Evolutionary conservation across 2,797 vertebrate genomes (phyloP), one percentile per base, ranked within the genome.

Genomic region (Myoxocephalus aenaeus): DNA sequence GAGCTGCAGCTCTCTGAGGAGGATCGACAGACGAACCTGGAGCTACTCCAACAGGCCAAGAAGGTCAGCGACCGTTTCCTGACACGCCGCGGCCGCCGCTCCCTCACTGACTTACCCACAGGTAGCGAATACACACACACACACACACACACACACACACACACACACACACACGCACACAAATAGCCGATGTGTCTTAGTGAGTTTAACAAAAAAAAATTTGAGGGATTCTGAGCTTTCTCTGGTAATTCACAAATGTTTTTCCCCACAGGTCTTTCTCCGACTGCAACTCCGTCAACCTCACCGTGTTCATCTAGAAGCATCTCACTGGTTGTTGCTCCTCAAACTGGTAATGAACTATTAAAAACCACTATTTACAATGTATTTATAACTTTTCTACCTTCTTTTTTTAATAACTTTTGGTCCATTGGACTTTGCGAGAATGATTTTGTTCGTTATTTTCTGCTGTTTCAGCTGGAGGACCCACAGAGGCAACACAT

Each of bases 11-110:
- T 99, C 80, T 98, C 97, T 17, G 96, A 97, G 48, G 96, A 98
- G 82, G 98, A 99, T 81, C 96, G 96, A 64, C 97, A 95, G 94
- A 99, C 97, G 92, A 99, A 99, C 89, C 92, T 99, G 81, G 96
- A 98, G 29, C 94, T 99, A 62, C 94, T 99, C 48, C 97, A 98
- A 90, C 97, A 99, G 93, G 98, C 98, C 70, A 99, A 98, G 93
- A 96, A 94, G 90, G 97, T 96, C 91, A 99, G 97, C 0, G 97
- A 99, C 86, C 95, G 95, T 38, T 99, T 99, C 89, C 93, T 99
- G 70, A 96, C 92, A 6, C 96, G 98, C 14, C 95, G 97, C 1
- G 97, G 97, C 22, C 96, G 98, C 10, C 95, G 96, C 64, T 99
- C 98, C 92, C 95, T 97, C 22, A 86, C 94, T 0, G 97, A 98